Conservation (phyloP, 2,888 invertebrate species). For the Beris chalybata region DNA sequence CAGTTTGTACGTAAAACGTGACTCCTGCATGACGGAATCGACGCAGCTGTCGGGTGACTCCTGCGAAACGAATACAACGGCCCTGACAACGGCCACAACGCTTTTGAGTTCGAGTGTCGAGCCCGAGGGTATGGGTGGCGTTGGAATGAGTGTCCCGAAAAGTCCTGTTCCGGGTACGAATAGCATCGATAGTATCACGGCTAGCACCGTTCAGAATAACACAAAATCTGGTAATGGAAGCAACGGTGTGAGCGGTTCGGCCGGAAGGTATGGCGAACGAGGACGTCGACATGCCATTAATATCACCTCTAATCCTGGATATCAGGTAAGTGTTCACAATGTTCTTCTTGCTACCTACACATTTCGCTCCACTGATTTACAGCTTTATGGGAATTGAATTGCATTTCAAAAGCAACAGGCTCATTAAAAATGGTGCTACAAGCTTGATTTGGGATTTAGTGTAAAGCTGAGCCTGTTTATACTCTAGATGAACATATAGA, state of each 20-base stretch:
- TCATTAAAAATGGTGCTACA: too few species aligned
- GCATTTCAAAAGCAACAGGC: too few species aligned
- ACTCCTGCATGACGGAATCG: slow-evolving; percentile 54
- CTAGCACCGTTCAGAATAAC: slow-evolving; percentile 19
- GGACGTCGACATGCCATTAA: slow-evolving; percentile 54
- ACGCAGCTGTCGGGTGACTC: slow-evolving; percentile 54
- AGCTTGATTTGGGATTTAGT: too few species aligned
- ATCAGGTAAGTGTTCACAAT: slow-evolving; percentile 46
- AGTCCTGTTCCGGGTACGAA: slow-evolving; percentile 1
- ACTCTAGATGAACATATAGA: too few species aligned
- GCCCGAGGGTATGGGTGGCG: slow-evolving; percentile 30
- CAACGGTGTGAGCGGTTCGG: background rate
- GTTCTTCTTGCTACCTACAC: too few species aligned
- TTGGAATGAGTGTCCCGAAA: background rate
- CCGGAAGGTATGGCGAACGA: slow-evolving; percentile 15
- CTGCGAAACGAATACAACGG: slow-evolving; percentile 49
- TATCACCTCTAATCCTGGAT: slow-evolving; percentile 57
- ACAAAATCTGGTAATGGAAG: slow-evolving; percentile 13
- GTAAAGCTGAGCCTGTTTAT: too few species aligned
- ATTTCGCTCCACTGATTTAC: too few species aligned
- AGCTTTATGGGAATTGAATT: too few species aligned
- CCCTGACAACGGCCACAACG: slow-evolving; percentile 51
- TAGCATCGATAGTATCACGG: slow-evolving; percentile 17
- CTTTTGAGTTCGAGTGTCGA: slow-evolving; percentile 46
- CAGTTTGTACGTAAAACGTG: slow-evolving; percentile 47